phyloP scores from a whole-genome alignment of 2,888 invertebrate species.

The Myopa testacea region DNA sequence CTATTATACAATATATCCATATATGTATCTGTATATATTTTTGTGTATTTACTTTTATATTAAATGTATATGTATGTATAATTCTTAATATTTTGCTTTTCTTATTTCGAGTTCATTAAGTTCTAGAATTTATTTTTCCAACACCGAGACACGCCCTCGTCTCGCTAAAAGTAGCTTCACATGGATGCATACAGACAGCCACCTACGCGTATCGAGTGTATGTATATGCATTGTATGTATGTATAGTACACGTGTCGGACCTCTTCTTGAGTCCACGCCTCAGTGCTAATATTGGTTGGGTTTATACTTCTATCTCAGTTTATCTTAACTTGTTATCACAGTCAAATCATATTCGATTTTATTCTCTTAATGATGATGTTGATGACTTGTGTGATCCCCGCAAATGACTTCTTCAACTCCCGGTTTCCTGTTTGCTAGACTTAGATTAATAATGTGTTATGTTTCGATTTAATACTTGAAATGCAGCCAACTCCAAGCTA shows the following conservation, averaged over 20 bases:
- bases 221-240: too few species aligned
- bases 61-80: neutral
- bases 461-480: neutral
- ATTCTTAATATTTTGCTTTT: neutral
- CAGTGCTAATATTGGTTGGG: too few species aligned
- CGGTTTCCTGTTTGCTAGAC: neutral
- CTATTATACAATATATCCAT: slow-evolving; percentile 53
- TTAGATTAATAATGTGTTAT: neutral
- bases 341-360: slow-evolving; percentile 69
- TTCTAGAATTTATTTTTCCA: too few species aligned
- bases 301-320: too few species aligned
- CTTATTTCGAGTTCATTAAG: too few species aligned
- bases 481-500: neutral
- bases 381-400: slow-evolving; percentile 49
- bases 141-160: too few species aligned
- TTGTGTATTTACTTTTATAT: slow-evolving; percentile 36
- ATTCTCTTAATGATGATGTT: slow-evolving; percentile 62
- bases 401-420: slow-evolving; percentile 3
- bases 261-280: too few species aligned
- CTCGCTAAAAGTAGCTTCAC: too few species aligned
- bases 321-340: slow-evolving; percentile 63
- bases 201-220: too few species aligned
- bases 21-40: slow-evolving; percentile 40
- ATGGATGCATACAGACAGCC: too few species aligned
- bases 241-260: too few species aligned